A percentile compares a stretch with the other conserved stretches of the same genome.
Evolutionary conservation across 2,113 vertebrate species (phyloP).

Genomic region (Rhabdornis inornatus): DNA sequence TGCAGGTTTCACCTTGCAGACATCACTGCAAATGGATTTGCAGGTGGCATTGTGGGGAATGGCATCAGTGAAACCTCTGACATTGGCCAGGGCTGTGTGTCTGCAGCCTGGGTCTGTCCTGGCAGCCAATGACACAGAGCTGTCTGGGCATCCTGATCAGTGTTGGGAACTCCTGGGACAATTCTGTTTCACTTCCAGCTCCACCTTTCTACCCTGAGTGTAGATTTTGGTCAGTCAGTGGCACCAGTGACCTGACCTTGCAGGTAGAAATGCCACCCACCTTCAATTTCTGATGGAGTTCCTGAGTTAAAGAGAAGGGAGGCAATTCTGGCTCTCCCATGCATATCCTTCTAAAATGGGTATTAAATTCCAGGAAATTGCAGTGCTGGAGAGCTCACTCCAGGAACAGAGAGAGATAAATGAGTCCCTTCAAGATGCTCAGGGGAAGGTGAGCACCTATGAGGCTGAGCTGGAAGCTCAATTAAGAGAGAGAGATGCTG

Average conservation of each 20-base stretch:
- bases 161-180: neutral
- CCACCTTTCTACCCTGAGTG: neutral
- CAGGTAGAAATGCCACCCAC: neutral
- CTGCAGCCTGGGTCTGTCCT: neutral
- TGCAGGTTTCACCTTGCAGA: neutral
- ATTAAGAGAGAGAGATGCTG: constrained; percentile 66
- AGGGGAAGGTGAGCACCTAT: constrained; percentile 68
- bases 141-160: neutral
- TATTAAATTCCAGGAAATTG: constrained; percentile 73
- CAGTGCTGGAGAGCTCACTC: constrained; percentile 67
- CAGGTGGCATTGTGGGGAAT: fast-evolving
- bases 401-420: constrained; percentile 73
- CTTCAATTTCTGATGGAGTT: neutral
- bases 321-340: neutral
- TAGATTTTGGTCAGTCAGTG: neutral
- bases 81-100: fast-evolving
- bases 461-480: constrained; percentile 76
- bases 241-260: neutral
- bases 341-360: neutral
- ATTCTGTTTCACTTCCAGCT: neutral
- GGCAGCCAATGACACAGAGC: neutral
- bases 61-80: neutral
- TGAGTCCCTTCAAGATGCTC: constrained; percentile 69
- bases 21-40: neutral
- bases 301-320: neutral